Conservation (phyloP, 2,888 invertebrate genomes). For the Glyphotaelius pellucidus region DNA sequence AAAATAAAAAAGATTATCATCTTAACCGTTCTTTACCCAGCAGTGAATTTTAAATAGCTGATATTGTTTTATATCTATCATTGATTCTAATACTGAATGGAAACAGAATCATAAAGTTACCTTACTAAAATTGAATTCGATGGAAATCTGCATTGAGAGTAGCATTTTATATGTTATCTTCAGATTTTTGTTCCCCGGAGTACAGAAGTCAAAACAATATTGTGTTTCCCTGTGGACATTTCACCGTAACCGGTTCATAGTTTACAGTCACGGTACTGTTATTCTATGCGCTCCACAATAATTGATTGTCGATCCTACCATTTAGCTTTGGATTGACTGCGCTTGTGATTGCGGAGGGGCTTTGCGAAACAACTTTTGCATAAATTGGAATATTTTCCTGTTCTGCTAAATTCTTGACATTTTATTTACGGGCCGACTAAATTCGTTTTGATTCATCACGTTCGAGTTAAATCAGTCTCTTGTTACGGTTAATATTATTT, state of each 20-base stretch:
- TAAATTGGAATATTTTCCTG: neutral
- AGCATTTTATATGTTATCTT: no score
- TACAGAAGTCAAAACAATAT: neutral
- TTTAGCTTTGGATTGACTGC: neutral
- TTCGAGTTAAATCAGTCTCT: neutral
- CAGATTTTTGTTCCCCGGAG: neutral
- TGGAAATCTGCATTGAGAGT: no score
- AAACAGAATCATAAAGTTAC: no score
- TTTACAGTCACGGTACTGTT: neutral
- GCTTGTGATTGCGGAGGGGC: neutral
- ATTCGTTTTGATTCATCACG: neutral
- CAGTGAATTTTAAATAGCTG: no score
- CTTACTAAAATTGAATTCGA: no score
- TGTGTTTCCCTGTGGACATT: neutral
- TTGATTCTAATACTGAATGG: no score
- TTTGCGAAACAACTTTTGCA: neutral
- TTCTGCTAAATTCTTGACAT: neutral
- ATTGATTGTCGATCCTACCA: neutral
- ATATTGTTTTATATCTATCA: no score
- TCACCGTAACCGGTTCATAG: neutral
- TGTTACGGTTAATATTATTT: neutral
- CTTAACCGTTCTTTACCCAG: no score
- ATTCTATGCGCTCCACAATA: neutral
- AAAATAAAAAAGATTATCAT: no score
- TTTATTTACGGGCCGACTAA: neutral